Evolutionary conservation across 2,888 invertebrate species (phyloP).

Genomic region (Deilephila elpenor): DNA sequence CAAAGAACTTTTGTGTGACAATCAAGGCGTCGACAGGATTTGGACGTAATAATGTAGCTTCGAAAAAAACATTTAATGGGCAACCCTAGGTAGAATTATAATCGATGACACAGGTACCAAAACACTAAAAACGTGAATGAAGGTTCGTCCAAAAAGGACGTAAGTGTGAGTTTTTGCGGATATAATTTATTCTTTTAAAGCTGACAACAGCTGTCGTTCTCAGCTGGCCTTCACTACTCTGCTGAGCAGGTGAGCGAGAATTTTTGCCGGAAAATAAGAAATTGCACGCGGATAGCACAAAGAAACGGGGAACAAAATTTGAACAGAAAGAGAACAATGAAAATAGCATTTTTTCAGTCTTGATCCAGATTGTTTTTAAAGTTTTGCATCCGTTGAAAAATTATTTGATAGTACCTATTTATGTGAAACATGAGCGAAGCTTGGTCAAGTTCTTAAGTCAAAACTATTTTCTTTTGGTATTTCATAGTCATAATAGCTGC

Average conservation of each 20-base stretch:
- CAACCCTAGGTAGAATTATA: background rate
- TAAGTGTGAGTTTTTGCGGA: background rate
- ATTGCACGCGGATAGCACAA: constrained; percentile 8
- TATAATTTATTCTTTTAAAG: constrained; percentile 4
- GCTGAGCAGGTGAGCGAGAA: constrained; percentile 12
- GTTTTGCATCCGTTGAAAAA: background rate
- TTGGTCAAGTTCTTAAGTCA: background rate
- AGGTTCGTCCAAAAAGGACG: background rate
- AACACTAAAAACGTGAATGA: background rate
- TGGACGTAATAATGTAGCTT: constrained; percentile 30
- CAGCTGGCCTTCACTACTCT: constrained; percentile 11
- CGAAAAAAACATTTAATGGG: constrained; percentile 27
- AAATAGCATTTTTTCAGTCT: background rate
- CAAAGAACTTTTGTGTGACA: constrained; percentile 32
- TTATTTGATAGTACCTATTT: background rate
- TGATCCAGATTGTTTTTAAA: background rate
- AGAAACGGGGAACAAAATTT: constrained; percentile 18
- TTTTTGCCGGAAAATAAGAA: constrained; percentile 15
- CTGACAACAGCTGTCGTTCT: constrained; percentile 12
- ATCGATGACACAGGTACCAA: background rate
- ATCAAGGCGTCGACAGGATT: constrained; percentile 41
- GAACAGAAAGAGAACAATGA: constrained; percentile 5
- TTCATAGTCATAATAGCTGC: no score
- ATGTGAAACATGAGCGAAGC: background rate
- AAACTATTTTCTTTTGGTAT: no score